A percentile compares a stretch with the other conserved stretches of the same genome.
phyloP scores from a whole-genome alignment of 2,888 invertebrate species.

The Chrysopilus asiliformis region DNA sequence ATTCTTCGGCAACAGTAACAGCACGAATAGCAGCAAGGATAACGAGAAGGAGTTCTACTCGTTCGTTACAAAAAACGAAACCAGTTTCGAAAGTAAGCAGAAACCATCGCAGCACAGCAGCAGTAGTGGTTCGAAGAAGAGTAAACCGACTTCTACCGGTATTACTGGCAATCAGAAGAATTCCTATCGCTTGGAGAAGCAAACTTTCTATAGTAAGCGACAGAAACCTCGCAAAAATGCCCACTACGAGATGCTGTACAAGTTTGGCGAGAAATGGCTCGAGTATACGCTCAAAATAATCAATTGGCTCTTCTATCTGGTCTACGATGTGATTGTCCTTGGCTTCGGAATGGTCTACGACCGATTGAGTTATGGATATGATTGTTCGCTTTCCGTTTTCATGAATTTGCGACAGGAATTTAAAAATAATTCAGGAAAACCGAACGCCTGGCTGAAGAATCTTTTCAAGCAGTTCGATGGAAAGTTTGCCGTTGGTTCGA shows the following conservation, averaged over 20 bases:
- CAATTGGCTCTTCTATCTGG: slow-evolving; percentile 63
- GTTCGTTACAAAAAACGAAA: slow-evolving; percentile 32
- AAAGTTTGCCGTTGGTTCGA: slow-evolving; percentile 30
- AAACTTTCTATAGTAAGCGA: slow-evolving; percentile 8
- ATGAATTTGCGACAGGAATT: slow-evolving; percentile 28
- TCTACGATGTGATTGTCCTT: slow-evolving; percentile 68
- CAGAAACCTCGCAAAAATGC: slow-evolving; percentile 30
- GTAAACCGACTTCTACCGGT: slow-evolving; percentile 2
- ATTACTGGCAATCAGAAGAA: slow-evolving; percentile 22
- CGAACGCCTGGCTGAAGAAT: slow-evolving; percentile 30
- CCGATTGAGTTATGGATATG: slow-evolving; percentile 23
- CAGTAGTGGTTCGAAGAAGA: slow-evolving; percentile 35
- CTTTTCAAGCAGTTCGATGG: slow-evolving; percentile 29
- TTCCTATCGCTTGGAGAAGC: slow-evolving; percentile 8
- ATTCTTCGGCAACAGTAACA: no score
- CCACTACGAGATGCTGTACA: slow-evolving; percentile 39
- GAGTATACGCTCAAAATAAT: slow-evolving; percentile 47
- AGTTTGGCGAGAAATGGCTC: slow-evolving; percentile 42
- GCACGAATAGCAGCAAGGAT: slow-evolving; percentile 7
- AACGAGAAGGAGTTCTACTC: slow-evolving; percentile 20
- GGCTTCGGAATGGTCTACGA: slow-evolving; percentile 40
- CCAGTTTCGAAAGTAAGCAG: slow-evolving; percentile 1
- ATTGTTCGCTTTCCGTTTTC: slow-evolving; percentile 22
- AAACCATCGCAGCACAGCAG: slow-evolving; percentile 29
- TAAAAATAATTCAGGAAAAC: slow-evolving; percentile 32